Conservation (phyloP, 2,888 invertebrate species). For the Drosophila longiperda region DNA sequence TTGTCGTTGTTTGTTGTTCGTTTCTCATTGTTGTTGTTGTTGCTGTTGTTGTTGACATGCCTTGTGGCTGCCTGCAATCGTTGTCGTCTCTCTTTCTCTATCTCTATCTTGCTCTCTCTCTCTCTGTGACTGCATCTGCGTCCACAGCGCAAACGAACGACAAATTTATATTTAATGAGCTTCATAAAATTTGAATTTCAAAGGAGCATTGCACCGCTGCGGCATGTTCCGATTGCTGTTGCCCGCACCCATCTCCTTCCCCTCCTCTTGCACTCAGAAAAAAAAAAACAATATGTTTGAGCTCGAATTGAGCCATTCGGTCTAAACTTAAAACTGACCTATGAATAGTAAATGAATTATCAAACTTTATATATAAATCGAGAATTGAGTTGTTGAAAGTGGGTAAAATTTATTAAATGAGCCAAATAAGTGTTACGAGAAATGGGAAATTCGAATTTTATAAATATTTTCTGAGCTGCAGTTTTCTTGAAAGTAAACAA, state of each 20-base stretch:
- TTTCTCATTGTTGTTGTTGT: conserved; percentile 12
- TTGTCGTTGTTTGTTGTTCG: conserved; percentile 19
- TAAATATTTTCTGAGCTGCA: not conserved
- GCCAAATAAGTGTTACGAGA: not conserved
- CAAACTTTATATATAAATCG: not conserved
- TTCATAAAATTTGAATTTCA: conserved; percentile 85
- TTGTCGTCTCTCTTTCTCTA: not conserved
- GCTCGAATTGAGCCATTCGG: not conserved
- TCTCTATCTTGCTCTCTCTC: not conserved
- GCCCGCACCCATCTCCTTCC: conserved; percentile 16
- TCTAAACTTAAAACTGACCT: not conserved
- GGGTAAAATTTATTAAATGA: not conserved
- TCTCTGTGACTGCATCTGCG: conserved; percentile 22
- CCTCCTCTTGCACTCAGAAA: conserved; percentile 1
- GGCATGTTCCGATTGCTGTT: conserved; percentile 62
- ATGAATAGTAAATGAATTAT: not conserved
- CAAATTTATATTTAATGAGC: conserved; percentile 86
- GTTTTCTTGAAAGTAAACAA: not conserved
- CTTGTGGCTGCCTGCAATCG: conserved; percentile 46
- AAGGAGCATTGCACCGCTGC: conserved; percentile 81
- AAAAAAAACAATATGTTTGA: not conserved
- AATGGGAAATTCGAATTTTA: not conserved
- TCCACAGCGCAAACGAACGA: conserved; percentile 61
- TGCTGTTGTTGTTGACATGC: conserved; percentile 51
- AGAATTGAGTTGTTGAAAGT: not conserved